Percentiles rank a stretch among this genome's conserved stretches.
Conservation (phyloP, 2,888 invertebrate species). For the Synanthedon formicaeformis region DNA sequence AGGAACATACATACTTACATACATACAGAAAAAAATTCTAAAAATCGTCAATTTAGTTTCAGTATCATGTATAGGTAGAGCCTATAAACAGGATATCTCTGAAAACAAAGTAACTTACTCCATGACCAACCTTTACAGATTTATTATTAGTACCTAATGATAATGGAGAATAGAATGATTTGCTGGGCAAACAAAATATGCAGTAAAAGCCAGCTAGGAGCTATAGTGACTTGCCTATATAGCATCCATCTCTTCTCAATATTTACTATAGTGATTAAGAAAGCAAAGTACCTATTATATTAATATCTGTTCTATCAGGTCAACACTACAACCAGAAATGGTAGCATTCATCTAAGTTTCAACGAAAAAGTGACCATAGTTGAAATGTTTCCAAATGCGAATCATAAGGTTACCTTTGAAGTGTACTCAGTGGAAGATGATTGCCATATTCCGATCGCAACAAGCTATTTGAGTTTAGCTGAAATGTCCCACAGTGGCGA, state of each 20-base stretch:
- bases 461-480: conserved; percentile 26
- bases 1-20: no score
- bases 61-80: no score
- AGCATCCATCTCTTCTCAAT: neutral
- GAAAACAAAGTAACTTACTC: no score
- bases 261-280: neutral
- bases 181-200: neutral
- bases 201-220: neutral
- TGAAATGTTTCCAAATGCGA: conserved; percentile 86
- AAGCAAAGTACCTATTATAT: no score
- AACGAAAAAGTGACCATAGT: conserved; percentile 82
- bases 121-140: no score
- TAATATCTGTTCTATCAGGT: conserved; percentile 51
- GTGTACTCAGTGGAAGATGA: conserved; percentile 54
- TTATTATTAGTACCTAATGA: no score
- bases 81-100: no score
- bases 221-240: neutral
- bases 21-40: no score
- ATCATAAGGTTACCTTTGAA: conserved; percentile 78
- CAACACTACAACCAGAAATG: conserved; percentile 73
- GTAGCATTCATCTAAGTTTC: conserved; percentile 76
- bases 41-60: no score
- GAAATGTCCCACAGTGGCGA: conserved; percentile 49
- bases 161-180: no score
- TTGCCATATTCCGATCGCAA: conserved; percentile 43